These are phyloP conservation scores for Ridgeia piscesae DNA, from an alignment of 1,140 invertebrate genomes.

Conservation along the genomic window DNA sequence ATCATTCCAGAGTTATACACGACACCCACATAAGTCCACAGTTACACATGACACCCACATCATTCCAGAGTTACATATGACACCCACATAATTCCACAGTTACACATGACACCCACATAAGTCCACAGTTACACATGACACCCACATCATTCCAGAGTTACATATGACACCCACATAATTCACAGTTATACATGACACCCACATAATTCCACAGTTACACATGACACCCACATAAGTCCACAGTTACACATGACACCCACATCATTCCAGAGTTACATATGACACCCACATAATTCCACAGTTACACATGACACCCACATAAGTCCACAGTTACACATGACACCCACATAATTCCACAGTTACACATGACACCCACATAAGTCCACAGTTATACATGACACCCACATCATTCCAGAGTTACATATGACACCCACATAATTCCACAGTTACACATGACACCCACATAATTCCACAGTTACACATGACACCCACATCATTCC, in stretches of 20 bases:
- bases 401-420: too few relatives aligned
- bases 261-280: not conserved
- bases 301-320: not conserved
- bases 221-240: not conserved
- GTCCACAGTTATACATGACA: not conserved
- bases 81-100: not conserved
- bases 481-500: not conserved
- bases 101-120: not conserved
- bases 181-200: not conserved
- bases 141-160: too few relatives aligned
- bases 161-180: not conserved
- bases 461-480: not conserved
- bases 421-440: not conserved
- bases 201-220: not conserved
- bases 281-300: not conserved
- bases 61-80: not conserved
- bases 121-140: not conserved
- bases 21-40: too few relatives aligned
- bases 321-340: not conserved
- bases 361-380: not conserved
- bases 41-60: too few relatives aligned
- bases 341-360: not conserved
- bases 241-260: not conserved
- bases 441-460: not conserved
- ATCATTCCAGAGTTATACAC: too few relatives aligned